Evolutionary conservation across 2,113 vertebrate species (phyloP).

Genomic region (Chauna torquata): DNA sequence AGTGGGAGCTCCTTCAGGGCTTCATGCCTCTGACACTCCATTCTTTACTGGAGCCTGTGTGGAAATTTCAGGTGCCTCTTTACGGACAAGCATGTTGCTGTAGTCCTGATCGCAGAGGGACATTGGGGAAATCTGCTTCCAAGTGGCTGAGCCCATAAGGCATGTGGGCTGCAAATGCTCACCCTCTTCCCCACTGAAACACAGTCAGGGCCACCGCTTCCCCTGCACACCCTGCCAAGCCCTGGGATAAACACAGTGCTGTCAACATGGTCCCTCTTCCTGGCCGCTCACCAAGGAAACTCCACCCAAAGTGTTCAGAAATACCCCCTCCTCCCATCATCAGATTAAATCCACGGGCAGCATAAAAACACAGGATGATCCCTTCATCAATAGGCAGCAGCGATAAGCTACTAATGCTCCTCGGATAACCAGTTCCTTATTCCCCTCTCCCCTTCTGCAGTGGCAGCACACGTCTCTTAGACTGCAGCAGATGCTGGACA

Average conservation of each 20-base stretch:
- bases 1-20: not conserved
- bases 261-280: not conserved
- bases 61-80: not conserved
- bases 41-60: not conserved
- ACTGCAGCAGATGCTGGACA: constrained; percentile 76
- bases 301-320: not conserved
- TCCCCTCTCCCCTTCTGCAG: not conserved
- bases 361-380: not conserved
- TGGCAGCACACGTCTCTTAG: constrained; percentile 42
- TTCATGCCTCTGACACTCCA: not conserved
- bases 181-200: not conserved
- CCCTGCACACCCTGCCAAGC: not conserved
- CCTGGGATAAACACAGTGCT: not conserved
- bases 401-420: constrained; percentile 45
- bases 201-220: not conserved
- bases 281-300: constrained; percentile 19
- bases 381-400: constrained; percentile 24
- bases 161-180: not conserved
- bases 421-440: not conserved
- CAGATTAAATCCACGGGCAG: not conserved
- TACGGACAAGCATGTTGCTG: not conserved
- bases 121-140: not conserved
- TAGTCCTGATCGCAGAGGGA: not conserved
- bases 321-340: not conserved
- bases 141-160: accelerated